Evolutionary conservation across 2,113 vertebrate genomes (phyloP).

Genomic region (Himantopus leucocephalus): DNA sequence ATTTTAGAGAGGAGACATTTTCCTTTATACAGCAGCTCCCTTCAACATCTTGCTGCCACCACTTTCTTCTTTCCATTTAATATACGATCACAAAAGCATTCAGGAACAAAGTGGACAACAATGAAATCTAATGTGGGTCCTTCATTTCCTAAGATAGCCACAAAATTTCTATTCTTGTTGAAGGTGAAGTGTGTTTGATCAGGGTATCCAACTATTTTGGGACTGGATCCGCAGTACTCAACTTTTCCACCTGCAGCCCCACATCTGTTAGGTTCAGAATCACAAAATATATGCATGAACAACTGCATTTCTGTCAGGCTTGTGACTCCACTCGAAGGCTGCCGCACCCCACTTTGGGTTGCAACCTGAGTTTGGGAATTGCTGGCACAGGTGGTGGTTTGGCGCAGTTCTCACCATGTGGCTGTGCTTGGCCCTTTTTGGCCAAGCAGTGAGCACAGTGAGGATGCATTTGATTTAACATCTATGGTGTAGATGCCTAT

Average conservation of each 20-base stretch:
- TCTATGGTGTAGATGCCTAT: not conserved
- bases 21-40: not conserved
- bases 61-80: not conserved
- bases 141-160: not conserved
- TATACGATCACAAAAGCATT: not conserved
- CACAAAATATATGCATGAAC: not conserved
- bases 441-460: not conserved
- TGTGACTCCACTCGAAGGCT: not conserved
- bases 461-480: not conserved
- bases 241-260: not conserved
- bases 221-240: not conserved
- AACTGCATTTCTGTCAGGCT: not conserved
- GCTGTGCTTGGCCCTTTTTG: not conserved
- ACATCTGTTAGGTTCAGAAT: not conserved
- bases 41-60: not conserved
- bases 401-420: fast-evolving
- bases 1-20: not conserved
- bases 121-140: not conserved
- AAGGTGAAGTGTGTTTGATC: not conserved
- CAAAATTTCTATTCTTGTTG: not conserved
- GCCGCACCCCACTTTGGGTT: fast-evolving
- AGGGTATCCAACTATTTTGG: not conserved
- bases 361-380: not conserved
- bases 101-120: not conserved
- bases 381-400: fast-evolving